Evolutionary conservation across 1,140 invertebrate species (phyloP).

Genomic region (Cotesia typhae): DNA sequence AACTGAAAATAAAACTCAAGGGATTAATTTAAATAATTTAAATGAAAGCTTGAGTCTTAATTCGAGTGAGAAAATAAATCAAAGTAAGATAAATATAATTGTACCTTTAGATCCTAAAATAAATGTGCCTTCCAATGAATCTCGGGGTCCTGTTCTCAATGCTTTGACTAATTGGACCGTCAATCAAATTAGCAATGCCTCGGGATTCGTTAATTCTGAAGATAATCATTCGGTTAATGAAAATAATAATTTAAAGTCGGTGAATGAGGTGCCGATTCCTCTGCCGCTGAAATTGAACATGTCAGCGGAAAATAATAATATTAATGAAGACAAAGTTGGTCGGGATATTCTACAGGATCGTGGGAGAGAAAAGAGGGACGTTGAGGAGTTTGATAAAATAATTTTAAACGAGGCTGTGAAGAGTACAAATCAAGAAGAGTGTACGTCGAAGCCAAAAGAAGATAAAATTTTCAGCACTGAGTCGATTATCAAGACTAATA

Average conservation of each 20-base stretch:
- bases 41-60: neutral
- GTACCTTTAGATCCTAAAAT: slow-evolving; percentile 7
- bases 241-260: slow-evolving; percentile 28
- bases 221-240: slow-evolving; percentile 24
- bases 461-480: neutral
- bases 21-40: neutral
- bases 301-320: slow-evolving; percentile 12
- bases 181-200: slow-evolving; percentile 26
- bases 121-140: slow-evolving; percentile 37
- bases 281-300: slow-evolving; percentile 53
- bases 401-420: neutral
- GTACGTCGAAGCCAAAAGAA: neutral
- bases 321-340: slow-evolving; percentile 36
- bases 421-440: slow-evolving; percentile 15
- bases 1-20: neutral
- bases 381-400: slow-evolving; percentile 19
- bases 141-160: slow-evolving; percentile 53
- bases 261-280: slow-evolving; percentile 51
- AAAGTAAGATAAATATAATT: slow-evolving; percentile 21
- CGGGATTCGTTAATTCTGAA: slow-evolving; percentile 24
- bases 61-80: slow-evolving; percentile 25
- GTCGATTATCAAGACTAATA: slow-evolving; percentile 49
- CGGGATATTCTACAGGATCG: slow-evolving; percentile 54
- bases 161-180: slow-evolving; percentile 51
- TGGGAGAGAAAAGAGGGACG: slow-evolving; percentile 52